A percentile compares a stretch with the other conserved stretches of the same genome.
phyloP scores from a whole-genome alignment of 35 echinoderm and acorn worm species.

The Strongylocentrotus purpuratus region DNA sequence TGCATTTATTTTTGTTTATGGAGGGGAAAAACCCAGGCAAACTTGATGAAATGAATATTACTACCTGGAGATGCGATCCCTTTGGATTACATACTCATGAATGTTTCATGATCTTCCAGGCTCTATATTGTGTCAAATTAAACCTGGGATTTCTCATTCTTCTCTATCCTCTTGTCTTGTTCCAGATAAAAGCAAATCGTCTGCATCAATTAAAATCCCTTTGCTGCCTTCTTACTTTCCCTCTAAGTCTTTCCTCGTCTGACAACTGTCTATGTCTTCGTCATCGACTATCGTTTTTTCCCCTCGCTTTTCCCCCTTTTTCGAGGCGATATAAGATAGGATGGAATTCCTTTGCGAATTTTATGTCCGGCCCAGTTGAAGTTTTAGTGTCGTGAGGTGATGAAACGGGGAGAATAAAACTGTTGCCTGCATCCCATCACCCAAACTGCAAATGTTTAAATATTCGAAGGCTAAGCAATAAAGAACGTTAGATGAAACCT shows the following conservation, averaged over 20 bases:
- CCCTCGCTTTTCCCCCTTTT: not conserved
- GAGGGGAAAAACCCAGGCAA: not conserved
- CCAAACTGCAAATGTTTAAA: no score
- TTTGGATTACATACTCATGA: not conserved
- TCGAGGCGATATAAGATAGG: not conserved
- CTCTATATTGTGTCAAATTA: not conserved
- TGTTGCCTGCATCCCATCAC: not conserved
- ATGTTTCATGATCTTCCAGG: not conserved
- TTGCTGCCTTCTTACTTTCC: not conserved
- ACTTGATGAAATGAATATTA: not conserved
- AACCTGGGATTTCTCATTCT: not conserved
- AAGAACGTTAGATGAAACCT: no score
- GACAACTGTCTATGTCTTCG: not conserved
- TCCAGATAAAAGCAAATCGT: not conserved
- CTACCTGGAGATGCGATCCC: not conserved
- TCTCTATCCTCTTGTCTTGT: not conserved
- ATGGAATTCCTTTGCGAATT: conserved; percentile 2
- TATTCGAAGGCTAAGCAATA: no score
- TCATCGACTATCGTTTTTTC: not conserved
- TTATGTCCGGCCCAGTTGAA: not conserved
- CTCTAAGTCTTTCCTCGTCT: not conserved
- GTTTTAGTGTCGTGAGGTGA: not conserved
- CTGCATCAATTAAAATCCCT: conserved; percentile 17
- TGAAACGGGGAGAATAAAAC: not conserved
- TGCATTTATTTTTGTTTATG: not conserved